These are phyloP conservation scores for Ormyrus pomaceus DNA, from an alignment of 2,888 invertebrate species.

Conservation along the genomic window DNA sequence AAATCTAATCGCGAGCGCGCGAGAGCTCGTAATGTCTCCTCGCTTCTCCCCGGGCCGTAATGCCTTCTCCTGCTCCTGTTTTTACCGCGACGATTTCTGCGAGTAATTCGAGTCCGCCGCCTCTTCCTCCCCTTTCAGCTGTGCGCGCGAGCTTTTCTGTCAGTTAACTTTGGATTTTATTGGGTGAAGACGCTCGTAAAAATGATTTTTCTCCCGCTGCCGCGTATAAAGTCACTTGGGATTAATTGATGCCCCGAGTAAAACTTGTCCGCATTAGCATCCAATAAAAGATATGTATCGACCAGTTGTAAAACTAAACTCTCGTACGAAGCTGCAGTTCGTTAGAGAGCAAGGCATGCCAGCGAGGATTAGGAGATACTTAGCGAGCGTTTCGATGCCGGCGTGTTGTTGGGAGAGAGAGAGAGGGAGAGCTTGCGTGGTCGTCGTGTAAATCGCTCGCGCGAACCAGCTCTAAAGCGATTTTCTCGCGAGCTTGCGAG, in stretches of 20 bases:
- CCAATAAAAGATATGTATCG: conserved; percentile 19
- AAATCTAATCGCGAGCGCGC: conserved; percentile 53
- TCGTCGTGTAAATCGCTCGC: conserved; percentile 3
- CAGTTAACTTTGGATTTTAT: conserved; percentile 23
- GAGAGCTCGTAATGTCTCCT: conserved; percentile 15
- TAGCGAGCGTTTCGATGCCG: conserved; percentile 14
- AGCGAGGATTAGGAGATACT: conserved; percentile 45
- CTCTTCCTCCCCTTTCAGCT: not conserved
- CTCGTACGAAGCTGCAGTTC: not conserved
- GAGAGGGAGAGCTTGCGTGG: not conserved
- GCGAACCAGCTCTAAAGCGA: conserved; percentile 31
- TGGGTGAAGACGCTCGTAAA: conserved; percentile 18
- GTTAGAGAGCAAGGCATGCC: no score
- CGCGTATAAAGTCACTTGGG: not conserved
- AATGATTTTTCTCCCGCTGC: not conserved
- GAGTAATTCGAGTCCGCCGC: no score
- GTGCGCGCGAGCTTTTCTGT: not conserved
- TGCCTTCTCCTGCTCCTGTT: not conserved
- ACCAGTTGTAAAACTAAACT: not conserved
- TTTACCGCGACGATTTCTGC: not conserved
- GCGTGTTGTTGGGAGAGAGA: not conserved
- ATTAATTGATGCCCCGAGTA: not conserved
- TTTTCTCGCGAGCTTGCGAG: not conserved
- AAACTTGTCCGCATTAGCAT: not conserved
- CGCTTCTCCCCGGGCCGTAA: no score